These are phyloP conservation scores for Tachysurus fulvidraco DNA, from an alignment of 2,113 vertebrate genomes.

Conservation along the genomic window DNA sequence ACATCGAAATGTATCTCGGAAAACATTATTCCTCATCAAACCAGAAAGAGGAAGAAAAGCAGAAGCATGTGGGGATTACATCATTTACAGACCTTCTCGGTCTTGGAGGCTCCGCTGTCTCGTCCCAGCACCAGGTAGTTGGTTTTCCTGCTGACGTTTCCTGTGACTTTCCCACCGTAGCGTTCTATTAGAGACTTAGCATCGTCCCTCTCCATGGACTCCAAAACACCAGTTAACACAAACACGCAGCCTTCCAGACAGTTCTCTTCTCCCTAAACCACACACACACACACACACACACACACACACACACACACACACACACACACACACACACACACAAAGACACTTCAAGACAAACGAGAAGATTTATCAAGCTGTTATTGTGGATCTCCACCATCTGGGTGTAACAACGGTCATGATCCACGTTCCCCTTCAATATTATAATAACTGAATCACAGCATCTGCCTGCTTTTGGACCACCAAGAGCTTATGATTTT, in stretches of 20 bases:
- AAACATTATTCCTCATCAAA: neutral
- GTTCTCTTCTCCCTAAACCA: constrained; percentile 90
- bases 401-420: neutral
- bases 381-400: too few relatives aligned
- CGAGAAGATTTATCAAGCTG: too few relatives aligned
- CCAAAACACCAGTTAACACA: constrained; percentile 92
- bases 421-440: neutral
- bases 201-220: constrained; percentile 93
- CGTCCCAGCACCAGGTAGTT: constrained; percentile 90
- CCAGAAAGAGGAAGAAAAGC: neutral
- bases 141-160: constrained; percentile 94
- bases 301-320: constrained; percentile 3
- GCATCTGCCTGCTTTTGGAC: neutral
- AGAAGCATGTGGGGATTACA: neutral
- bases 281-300: too few relatives aligned
- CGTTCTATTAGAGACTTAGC: constrained; percentile 91
- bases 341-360: neutral
- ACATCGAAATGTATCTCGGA: too few relatives aligned
- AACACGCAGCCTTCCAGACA: constrained; percentile 93
- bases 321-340: constrained; percentile 21
- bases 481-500: neutral
- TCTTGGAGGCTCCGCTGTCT: constrained; percentile 87
- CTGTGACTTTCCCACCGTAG: constrained; percentile 94
- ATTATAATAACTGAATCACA: neutral
- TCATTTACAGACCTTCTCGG: constrained; percentile 78